A percentile compares a stretch with the other conserved stretches of the same genome.
phyloP scores from a whole-genome alignment of 2,113 vertebrate species.

The Phaethornis superciliosus region DNA sequence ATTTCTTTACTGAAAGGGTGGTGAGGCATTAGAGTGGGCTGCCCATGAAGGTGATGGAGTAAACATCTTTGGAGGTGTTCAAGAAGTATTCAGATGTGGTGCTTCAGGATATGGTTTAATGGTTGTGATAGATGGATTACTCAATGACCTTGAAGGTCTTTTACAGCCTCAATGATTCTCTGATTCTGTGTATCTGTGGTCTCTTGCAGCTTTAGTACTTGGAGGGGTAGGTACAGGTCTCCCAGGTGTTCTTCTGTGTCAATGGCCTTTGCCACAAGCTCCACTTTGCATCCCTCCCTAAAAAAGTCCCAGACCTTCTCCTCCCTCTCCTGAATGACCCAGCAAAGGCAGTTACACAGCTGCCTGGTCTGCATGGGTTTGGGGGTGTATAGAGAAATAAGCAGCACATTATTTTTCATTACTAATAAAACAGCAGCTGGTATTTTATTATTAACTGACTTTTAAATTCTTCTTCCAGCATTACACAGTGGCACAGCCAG shows the following conservation, averaged over 20 bases:
- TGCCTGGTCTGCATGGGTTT: background rate
- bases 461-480: background rate
- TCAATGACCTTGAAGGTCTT: too few relatives aligned
- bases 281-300: background rate
- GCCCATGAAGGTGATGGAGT: too few relatives aligned
- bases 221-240: background rate
- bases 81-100: too few relatives aligned
- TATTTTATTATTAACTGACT: background rate
- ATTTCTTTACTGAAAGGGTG: too few relatives aligned
- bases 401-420: background rate
- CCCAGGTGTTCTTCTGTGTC: fast-evolving
- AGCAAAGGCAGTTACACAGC: background rate
- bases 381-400: background rate
- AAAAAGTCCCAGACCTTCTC: background rate
- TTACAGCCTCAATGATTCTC: too few relatives aligned
- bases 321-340: background rate
- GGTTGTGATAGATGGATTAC: too few relatives aligned
- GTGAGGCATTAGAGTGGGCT: too few relatives aligned
- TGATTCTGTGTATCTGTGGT: too few relatives aligned
- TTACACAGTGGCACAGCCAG: background rate
- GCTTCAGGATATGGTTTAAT: too few relatives aligned
- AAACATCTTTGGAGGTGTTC: too few relatives aligned
- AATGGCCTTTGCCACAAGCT: background rate
- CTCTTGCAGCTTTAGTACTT: background rate
- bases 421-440: background rate